Conservation (phyloP, 2,888 invertebrate species). For the Resseliella maxima region DNA sequence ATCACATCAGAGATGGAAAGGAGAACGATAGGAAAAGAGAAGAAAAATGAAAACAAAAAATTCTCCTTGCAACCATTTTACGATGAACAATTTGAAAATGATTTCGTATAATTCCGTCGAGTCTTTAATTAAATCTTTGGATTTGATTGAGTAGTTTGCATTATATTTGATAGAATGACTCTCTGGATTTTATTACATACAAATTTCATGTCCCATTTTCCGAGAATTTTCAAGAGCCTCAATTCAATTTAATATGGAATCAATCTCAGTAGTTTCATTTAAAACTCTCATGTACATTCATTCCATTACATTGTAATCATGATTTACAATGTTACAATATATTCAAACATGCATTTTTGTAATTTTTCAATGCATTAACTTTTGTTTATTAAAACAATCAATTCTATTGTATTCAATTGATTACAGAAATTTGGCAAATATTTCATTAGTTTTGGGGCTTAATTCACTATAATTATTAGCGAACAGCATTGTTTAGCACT, state of each 20-base stretch:
- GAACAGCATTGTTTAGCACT: too few species aligned
- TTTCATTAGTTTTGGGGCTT: not conserved
- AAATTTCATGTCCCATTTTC: not conserved
- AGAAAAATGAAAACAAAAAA: not conserved
- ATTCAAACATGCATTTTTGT: not conserved
- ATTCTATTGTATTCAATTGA: not conserved
- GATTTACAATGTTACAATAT: too few species aligned
- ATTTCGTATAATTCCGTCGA: not conserved
- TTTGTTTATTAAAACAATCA: slow-evolving; percentile 18
- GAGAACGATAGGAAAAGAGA: not conserved
- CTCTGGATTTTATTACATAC: not conserved
- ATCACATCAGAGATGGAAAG: not conserved
- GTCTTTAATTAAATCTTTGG: slow-evolving; percentile 11
- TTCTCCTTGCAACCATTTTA: too few species aligned
- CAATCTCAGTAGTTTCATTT: too few species aligned
- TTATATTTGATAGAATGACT: not conserved
- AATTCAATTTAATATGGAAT: not conserved
- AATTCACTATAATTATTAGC: too few species aligned
- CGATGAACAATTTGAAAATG: not conserved
- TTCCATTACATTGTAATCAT: too few species aligned
- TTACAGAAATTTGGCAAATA: not conserved
- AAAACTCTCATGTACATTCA: too few species aligned
- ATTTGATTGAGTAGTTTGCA: slow-evolving; percentile 27
- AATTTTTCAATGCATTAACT: not conserved
- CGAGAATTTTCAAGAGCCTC: not conserved